Evolutionary conservation across 2,113 vertebrate genomes (phyloP).

Genomic region (Rostratula benghalensis): DNA sequence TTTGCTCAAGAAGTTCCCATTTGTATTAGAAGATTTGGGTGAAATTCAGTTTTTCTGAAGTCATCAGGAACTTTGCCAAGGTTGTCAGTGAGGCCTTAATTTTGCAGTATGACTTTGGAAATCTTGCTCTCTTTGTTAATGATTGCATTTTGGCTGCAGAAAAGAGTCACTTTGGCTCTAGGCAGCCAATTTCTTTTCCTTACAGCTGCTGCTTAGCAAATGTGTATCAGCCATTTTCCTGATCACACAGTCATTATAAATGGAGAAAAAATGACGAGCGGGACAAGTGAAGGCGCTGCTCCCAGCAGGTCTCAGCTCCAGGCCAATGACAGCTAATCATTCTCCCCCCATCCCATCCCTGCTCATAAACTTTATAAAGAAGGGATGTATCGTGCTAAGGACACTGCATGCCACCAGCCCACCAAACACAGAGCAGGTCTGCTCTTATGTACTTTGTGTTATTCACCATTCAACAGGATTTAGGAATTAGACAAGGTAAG

Average conservation of each 20-base stretch:
- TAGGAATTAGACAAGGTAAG: neutral
- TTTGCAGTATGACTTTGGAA: neutral
- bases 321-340: neutral
- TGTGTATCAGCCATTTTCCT: neutral
- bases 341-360: neutral
- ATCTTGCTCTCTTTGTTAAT: neutral
- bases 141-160: neutral
- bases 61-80: neutral
- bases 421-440: neutral
- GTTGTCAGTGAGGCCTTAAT: neutral
- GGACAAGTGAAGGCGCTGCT: neutral
- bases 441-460: neutral
- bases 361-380: neutral
- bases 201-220: constrained; percentile 3
- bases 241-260: neutral
- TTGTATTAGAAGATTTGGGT: neutral
- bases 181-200: neutral
- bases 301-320: neutral
- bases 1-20: constrained; percentile 11
- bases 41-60: constrained; percentile 30
- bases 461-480: neutral
- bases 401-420: neutral
- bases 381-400: neutral
- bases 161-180: neutral
- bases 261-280: neutral